Conservation (phyloP, 2,888 invertebrate genomes). For the Zhuqinia jingwanae region DNA sequence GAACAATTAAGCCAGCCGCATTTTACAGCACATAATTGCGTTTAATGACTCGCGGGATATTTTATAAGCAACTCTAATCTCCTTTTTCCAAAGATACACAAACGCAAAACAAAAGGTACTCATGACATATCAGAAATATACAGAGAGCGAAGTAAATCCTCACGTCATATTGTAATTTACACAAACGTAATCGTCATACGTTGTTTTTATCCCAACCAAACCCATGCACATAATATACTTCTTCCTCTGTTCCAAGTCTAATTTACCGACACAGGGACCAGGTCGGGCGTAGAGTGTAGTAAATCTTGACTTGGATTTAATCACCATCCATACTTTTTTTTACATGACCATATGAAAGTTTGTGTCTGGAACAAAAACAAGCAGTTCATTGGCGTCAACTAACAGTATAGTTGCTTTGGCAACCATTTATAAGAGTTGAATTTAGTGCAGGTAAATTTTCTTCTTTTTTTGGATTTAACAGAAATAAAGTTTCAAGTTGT, state of each 20-base stretch:
- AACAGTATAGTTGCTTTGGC: too few species aligned
- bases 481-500: too few species aligned
- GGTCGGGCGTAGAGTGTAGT: background rate
- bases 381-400: too few species aligned
- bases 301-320: background rate
- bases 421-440: too few species aligned
- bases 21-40: constrained; percentile 79
- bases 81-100: constrained; percentile 33
- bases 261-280: constrained; percentile 1
- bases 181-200: constrained; percentile 9
- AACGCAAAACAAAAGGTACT: constrained; percentile 8
- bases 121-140: constrained; percentile 38
- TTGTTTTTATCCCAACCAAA: constrained; percentile 23
- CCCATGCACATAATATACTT: background rate
- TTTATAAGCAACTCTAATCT: constrained; percentile 59
- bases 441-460: too few species aligned
- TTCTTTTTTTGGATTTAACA: too few species aligned
- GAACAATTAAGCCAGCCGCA: constrained; percentile 62
- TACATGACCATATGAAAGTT: too few species aligned
- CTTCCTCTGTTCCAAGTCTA: constrained; percentile 1
- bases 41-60: constrained; percentile 75
- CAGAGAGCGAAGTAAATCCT: constrained; percentile 40
- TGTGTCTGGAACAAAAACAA: too few species aligned
- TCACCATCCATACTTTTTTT: too few species aligned
- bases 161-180: constrained; percentile 58